Evolutionary conservation across 2,113 vertebrate species (phyloP).

Genomic region (Amphilophus citrinellus): DNA sequence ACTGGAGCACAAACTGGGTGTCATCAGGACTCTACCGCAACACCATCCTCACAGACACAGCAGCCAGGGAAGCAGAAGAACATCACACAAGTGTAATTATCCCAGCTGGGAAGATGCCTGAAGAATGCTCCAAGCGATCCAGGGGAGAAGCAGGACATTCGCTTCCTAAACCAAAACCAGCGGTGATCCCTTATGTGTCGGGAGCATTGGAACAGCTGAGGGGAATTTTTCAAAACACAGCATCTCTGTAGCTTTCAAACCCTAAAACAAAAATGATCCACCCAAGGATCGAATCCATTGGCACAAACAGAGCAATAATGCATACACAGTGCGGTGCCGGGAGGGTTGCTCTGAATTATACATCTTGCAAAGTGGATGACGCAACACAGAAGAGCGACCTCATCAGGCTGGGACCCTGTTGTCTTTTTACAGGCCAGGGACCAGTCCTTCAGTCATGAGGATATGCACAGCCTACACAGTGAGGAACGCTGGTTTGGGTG

Average conservation of each 20-base stretch:
- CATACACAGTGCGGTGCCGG: too few species aligned
- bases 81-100: neutral
- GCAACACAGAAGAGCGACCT: neutral
- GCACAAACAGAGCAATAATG: neutral
- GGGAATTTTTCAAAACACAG: neutral
- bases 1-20: too few species aligned
- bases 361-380: neutral
- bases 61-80: neutral
- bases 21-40: too few species aligned
- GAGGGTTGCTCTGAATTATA: neutral
- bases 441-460: neutral
- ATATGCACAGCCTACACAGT: neutral
- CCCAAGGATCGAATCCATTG: accelerated
- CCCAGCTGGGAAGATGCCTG: neutral
- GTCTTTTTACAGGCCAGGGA: neutral
- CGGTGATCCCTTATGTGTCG: neutral
- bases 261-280: accelerated
- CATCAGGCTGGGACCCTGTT: neutral
- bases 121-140: neutral
- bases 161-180: neutral
- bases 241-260: neutral
- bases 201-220: neutral
- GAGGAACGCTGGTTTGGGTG: accelerated
- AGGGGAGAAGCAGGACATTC: neutral
- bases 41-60: neutral